Percentiles rank a stretch among this genome's conserved stretches.
Evolutionary conservation across 2,113 vertebrate species (phyloP).

Genomic region (Plotosus lineatus): DNA sequence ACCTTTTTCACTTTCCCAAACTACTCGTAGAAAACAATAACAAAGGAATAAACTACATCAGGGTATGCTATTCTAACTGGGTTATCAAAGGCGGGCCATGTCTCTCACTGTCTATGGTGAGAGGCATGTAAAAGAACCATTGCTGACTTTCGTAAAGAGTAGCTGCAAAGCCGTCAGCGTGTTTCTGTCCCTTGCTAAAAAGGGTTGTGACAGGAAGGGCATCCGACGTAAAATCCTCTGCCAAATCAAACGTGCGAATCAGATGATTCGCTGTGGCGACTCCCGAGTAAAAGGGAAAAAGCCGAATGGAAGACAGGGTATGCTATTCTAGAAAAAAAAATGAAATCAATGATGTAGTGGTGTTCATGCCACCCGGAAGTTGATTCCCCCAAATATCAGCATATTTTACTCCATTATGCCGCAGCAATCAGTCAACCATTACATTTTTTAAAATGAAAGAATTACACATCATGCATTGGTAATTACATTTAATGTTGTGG

Average conservation of each 20-base stretch:
- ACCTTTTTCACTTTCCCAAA: neutral
- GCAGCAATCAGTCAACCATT: neutral
- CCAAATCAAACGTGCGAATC: too few species aligned
- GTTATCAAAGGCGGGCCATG: too few species aligned
- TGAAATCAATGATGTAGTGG: neutral
- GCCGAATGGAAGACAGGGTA: neutral
- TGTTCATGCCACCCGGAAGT: neutral
- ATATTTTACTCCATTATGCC: neutral
- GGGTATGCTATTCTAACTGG: neutral
- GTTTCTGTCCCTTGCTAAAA: too few species aligned
- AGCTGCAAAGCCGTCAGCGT: too few species aligned
- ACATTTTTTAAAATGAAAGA: neutral
- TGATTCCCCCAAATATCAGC: neutral
- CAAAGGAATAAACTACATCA: too few species aligned
- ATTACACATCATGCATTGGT: neutral
- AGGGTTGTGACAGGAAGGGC: too few species aligned
- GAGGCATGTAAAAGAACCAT: too few species aligned
- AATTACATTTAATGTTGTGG: constrained; percentile 1
- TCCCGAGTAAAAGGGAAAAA: too few species aligned
- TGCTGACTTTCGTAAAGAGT: too few species aligned
- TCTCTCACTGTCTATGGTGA: too few species aligned
- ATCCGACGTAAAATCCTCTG: too few species aligned
- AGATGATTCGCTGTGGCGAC: too few species aligned
- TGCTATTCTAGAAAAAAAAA: neutral
- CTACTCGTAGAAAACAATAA: neutral